Evolutionary conservation across 2,888 invertebrate species (phyloP).

Genomic region (Drosophila melanosoma): DNA sequence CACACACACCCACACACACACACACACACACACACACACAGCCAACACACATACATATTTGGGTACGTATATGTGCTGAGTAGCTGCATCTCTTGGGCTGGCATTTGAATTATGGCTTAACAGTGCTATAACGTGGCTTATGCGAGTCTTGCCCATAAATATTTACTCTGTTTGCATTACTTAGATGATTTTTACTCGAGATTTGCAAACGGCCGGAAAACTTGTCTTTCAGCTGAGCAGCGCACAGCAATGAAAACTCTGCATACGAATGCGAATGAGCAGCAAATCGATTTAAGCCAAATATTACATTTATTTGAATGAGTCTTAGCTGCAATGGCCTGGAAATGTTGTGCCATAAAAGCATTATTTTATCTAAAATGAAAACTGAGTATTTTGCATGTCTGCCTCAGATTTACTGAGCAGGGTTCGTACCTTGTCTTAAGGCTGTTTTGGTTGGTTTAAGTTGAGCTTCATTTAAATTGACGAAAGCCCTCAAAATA

Average conservation of each 20-base stretch:
- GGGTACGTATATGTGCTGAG: slow-evolving; percentile 16
- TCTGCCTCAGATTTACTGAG: slow-evolving; percentile 4
- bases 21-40: neutral
- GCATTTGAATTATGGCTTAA: slow-evolving; percentile 76
- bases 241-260: slow-evolving; percentile 20
- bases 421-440: neutral
- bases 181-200: slow-evolving; percentile 66
- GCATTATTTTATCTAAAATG: slow-evolving; percentile 25
- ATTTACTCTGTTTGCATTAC: slow-evolving; percentile 74
- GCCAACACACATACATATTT: slow-evolving; percentile 1
- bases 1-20: neutral
- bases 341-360: slow-evolving; percentile 37
- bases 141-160: slow-evolving; percentile 66
- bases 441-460: neutral
- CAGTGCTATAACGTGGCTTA: slow-evolving; percentile 72
- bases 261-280: slow-evolving; percentile 24
- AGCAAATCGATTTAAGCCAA: slow-evolving; percentile 47
- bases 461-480: neutral
- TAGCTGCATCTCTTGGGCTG: slow-evolving; percentile 44
- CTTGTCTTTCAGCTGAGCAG: slow-evolving; percentile 43
- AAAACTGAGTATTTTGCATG: neutral
- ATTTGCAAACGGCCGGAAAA: slow-evolving; percentile 72
- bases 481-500: neutral
- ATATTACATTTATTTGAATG: slow-evolving; percentile 45
- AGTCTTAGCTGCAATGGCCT: slow-evolving; percentile 24